Evolutionary conservation across 2,113 vertebrate species (phyloP).

Genomic region (Dipodomys ordii): DNA sequence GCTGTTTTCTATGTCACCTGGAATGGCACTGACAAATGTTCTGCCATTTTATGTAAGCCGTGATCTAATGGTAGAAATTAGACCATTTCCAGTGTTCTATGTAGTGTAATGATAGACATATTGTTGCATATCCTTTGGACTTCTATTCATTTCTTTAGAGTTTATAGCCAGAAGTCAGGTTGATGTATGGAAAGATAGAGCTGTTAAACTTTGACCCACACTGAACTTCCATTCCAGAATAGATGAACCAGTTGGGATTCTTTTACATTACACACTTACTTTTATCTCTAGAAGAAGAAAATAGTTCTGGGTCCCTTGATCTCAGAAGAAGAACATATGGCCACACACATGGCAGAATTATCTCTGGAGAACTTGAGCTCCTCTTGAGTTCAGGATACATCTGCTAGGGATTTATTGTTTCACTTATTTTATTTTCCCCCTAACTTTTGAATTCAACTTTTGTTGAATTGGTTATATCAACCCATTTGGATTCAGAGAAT

Average conservation of each 20-base stretch:
- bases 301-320: background rate
- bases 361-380: constrained; percentile 28
- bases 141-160: background rate
- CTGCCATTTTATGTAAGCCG: background rate
- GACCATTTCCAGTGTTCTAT: background rate
- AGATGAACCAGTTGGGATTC: background rate
- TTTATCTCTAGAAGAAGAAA: constrained; percentile 3
- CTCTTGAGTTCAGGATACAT: constrained; percentile 32
- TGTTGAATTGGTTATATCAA: constrained; percentile 13
- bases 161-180: background rate
- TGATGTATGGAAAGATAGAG: background rate
- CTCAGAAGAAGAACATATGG: constrained; percentile 30
- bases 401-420: constrained; percentile 25
- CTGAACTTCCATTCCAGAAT: background rate
- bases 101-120: background rate
- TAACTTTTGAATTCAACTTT: background rate
- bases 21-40: background rate
- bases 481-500: constrained; percentile 33
- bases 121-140: background rate
- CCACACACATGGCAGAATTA: background rate
- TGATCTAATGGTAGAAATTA: background rate
- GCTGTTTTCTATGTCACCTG: background rate
- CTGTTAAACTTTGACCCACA: background rate
- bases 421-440: background rate
- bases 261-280: background rate